A percentile compares a stretch with the other conserved stretches of the same genome.
Conservation (phyloP, 2,797 vertebrate species). For the Valencia hispanica region DNA sequence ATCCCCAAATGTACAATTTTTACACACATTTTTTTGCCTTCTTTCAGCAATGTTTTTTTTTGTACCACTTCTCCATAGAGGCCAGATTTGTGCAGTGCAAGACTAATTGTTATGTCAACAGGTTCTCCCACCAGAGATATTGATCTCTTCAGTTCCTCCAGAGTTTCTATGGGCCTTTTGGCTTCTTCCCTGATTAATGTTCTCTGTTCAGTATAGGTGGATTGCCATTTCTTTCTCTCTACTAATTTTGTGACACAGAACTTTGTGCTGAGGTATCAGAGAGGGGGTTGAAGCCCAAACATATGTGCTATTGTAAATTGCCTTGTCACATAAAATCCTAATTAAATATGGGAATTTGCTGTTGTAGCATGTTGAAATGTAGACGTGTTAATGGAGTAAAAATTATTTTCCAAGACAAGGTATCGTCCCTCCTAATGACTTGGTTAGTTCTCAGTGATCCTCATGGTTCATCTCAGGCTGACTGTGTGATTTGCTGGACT, state of each 20-base stretch:
- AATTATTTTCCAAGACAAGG: neutral
- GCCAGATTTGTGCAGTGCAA: neutral
- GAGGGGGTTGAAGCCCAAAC: neutral
- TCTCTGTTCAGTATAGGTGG: neutral
- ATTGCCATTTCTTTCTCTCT: neutral
- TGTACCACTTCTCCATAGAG: neutral
- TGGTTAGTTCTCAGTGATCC: constrained; percentile 40
- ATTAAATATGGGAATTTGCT: no score
- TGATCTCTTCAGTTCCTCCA: neutral
- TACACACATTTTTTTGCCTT: no score
- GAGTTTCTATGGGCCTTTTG: neutral
- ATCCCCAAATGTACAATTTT: no score
- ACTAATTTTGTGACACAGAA: neutral
- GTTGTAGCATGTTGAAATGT: no score
- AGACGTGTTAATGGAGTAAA: neutral
- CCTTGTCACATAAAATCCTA: neutral
- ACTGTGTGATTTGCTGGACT: constrained; percentile 25
- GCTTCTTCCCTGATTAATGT: neutral
- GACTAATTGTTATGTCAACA: neutral
- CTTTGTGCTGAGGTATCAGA: neutral
- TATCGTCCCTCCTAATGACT: neutral
- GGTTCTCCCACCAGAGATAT: neutral
- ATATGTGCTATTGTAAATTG: neutral
- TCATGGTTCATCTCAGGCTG: constrained; percentile 20
- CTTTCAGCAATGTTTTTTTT: no score